phyloP scores from a whole-genome alignment of 2,888 invertebrate species.

The Plagodis dolabraria region DNA sequence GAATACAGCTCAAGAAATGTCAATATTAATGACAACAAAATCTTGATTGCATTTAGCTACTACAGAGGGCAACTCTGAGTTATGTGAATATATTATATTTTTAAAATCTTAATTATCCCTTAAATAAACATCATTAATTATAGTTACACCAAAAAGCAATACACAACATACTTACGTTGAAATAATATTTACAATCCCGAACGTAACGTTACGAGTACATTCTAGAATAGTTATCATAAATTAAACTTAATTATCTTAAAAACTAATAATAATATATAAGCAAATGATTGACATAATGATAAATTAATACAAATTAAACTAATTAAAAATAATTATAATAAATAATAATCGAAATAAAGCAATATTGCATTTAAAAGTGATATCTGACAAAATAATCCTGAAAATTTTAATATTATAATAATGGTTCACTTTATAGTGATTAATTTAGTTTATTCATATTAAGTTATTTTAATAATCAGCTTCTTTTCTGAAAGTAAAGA shows the following conservation, averaged over 20 bases:
- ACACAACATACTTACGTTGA: neutral
- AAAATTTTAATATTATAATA: too few relatives aligned
- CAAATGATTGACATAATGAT: too few relatives aligned
- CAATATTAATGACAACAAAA: slow-evolving; percentile 1
- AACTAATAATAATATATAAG: neutral
- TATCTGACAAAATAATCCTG: too few relatives aligned
- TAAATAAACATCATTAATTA: slow-evolving; percentile 1
- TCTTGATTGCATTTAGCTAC: slow-evolving; percentile 45
- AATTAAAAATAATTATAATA: too few relatives aligned
- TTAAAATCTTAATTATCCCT: too few relatives aligned
- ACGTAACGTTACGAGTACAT: neutral
- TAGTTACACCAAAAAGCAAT: too few relatives aligned
- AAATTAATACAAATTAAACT: too few relatives aligned
- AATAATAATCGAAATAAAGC: too few relatives aligned
- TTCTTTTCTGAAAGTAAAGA: slow-evolving; percentile 84
- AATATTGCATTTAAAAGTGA: too few relatives aligned
- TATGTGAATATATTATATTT: neutral
- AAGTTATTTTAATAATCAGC: slow-evolving; percentile 70
- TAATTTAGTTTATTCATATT: neutral
- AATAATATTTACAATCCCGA: neutral
- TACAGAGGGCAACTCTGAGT: slow-evolving; percentile 44
- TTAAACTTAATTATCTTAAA: slow-evolving; percentile 1
- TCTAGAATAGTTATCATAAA: neutral
- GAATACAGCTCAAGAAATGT: slow-evolving; percentile 9
- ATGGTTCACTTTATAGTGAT: too few relatives aligned